Evolutionary conservation across 2,888 invertebrate species (phyloP).

Genomic region (Hemistola chrysoprasaria): DNA sequence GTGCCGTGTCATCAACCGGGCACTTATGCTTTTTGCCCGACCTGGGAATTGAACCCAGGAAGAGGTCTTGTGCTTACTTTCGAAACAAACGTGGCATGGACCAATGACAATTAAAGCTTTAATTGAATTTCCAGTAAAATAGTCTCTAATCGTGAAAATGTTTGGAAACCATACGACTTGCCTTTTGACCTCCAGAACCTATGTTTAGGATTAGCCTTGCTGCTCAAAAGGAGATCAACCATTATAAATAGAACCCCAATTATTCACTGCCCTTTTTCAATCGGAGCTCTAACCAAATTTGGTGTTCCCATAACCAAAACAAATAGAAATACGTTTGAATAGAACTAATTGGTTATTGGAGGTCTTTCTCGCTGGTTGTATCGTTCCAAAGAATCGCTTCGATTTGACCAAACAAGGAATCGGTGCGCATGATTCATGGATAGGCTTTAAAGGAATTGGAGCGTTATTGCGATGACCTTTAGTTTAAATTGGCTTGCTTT

Average conservation of each 20-base stretch:
- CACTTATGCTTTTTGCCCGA: too few relatives aligned
- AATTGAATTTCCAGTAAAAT: too few relatives aligned
- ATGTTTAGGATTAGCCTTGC: constrained; percentile 18
- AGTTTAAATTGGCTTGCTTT: constrained; percentile 8
- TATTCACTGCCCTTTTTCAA: constrained; percentile 15
- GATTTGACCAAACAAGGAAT: constrained; percentile 61
- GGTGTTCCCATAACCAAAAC: constrained; percentile 1
- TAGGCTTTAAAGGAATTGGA: constrained; percentile 37
- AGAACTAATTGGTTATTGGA: background rate
- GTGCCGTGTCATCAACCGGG: too few relatives aligned
- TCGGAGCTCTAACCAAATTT: constrained; percentile 12
- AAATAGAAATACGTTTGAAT: constrained; percentile 4
- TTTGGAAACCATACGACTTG: constrained; percentile 8
- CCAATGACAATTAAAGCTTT: constrained; percentile 5
- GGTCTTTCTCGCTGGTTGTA: constrained; percentile 17
- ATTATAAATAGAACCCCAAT: constrained; percentile 10
- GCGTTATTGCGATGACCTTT: constrained; percentile 32
- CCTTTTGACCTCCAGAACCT: constrained; percentile 13
- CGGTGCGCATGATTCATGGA: constrained; percentile 50
- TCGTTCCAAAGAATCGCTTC: constrained; percentile 46
- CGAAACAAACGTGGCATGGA: too few relatives aligned
- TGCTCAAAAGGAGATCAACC: constrained; percentile 17
- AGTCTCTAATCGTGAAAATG: constrained; percentile 17
- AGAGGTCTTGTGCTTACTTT: too few relatives aligned
- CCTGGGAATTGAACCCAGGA: too few relatives aligned